phyloP scores from a whole-genome alignment of 2,888 invertebrate species.

The Dryobota labecula region DNA sequence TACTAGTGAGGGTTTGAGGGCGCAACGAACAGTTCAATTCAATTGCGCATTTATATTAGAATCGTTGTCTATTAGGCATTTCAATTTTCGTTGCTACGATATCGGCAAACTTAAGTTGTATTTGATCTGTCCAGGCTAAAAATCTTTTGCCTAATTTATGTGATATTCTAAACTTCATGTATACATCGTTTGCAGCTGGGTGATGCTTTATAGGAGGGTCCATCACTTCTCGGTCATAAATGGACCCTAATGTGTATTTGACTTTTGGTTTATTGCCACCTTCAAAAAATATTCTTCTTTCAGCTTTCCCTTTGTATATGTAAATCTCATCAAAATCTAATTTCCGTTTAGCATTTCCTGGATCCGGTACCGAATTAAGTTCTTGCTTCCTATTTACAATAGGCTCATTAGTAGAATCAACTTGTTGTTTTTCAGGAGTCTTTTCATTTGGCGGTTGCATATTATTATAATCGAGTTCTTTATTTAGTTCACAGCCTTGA shows the following conservation, averaged over 20 bases:
- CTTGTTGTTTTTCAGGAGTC: neutral
- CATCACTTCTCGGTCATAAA: neutral
- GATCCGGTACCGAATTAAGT: too few species aligned
- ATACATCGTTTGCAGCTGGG: neutral
- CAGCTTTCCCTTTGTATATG: neutral
- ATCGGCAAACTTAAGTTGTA: neutral
- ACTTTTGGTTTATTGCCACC: accelerated
- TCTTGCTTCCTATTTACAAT: neutral
- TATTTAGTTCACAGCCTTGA: too few species aligned
- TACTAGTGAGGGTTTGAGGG: too few species aligned
- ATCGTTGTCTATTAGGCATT: neutral
- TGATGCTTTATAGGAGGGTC: neutral
- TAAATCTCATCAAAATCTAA: neutral
- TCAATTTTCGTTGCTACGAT: neutral
- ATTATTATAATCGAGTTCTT: neutral
- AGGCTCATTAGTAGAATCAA: neutral
- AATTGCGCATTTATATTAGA: too few species aligned
- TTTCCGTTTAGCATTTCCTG: neutral
- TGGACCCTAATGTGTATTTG: accelerated
- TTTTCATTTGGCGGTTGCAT: slow-evolving; percentile 8
- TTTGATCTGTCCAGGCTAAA: slow-evolving; percentile 27
- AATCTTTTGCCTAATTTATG: slow-evolving; percentile 7
- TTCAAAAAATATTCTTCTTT: neutral
- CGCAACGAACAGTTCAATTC: too few species aligned
- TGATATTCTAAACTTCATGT: slow-evolving; percentile 13